Percentiles rank a stretch among this genome's conserved stretches.
Conservation (phyloP, 1,140 invertebrate genomes). For the Oncopodura yosiiana region DNA sequence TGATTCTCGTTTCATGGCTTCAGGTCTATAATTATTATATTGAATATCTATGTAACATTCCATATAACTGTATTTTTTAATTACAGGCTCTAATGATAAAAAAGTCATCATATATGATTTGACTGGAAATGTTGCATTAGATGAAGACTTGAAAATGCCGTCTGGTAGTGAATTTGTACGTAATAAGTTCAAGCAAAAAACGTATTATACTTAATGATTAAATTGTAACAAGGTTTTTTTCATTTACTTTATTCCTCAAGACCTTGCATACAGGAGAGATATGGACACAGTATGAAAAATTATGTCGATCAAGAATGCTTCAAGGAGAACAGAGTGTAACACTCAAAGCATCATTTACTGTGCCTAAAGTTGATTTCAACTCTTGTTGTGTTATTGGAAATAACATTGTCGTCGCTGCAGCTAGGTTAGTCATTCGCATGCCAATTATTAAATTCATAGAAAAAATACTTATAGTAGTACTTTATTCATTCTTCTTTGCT, state of each 20-base stretch:
- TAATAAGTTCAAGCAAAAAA: too few species aligned
- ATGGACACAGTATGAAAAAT: constrained; percentile 35
- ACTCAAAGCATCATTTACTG: constrained; percentile 15
- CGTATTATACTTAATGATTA: too few species aligned
- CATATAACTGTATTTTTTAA: constrained; percentile 4
- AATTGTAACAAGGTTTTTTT: too few species aligned
- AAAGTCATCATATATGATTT: constrained; percentile 56
- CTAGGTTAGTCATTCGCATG: constrained; percentile 28
- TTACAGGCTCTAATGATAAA: constrained; percentile 60
- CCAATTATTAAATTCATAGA: too few species aligned
- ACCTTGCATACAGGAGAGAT: constrained; percentile 21
- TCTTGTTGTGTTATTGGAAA: constrained; percentile 30
- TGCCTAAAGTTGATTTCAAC: constrained; percentile 34
- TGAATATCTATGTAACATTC: not conserved
- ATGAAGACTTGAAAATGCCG: constrained; percentile 19
- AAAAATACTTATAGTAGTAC: too few species aligned
- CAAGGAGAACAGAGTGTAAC: constrained; percentile 29
- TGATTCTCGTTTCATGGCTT: constrained; percentile 52
- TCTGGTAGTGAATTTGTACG: too few species aligned
- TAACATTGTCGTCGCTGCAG: constrained; percentile 25
- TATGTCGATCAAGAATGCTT: constrained; percentile 32
- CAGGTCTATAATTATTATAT: constrained; percentile 42
- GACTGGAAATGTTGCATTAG: constrained; percentile 17
- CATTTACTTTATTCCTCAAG: too few species aligned
- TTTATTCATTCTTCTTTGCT: too few species aligned